phyloP scores from a whole-genome alignment of 2,797 vertebrate species.

The Pangasius macronema region DNA sequence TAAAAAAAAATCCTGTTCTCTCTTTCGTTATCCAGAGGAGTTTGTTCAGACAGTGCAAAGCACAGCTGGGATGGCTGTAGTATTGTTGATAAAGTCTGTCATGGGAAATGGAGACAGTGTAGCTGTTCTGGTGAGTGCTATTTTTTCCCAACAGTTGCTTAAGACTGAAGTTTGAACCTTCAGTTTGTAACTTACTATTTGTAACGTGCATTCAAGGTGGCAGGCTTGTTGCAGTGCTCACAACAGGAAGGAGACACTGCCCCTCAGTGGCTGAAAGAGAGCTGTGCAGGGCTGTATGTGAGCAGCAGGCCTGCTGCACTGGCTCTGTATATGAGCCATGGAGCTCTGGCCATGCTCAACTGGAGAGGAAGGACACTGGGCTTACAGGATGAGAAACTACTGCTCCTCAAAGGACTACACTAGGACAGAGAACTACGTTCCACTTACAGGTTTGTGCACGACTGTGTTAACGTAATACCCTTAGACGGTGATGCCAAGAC shows the following conservation, averaged over 20 bases:
- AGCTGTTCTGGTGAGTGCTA: conserved; percentile 81
- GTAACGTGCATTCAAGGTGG: conserved; percentile 71
- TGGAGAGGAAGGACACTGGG: conserved; percentile 80
- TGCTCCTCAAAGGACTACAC: too few relatives aligned
- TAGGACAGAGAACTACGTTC: too few relatives aligned
- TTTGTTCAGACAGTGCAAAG: conserved; percentile 88
- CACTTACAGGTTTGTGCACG: too few relatives aligned
- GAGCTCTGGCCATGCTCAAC: conserved; percentile 89
- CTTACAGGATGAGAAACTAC: conserved; percentile 76
- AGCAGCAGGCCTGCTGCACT: conserved; percentile 65
- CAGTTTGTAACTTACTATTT: neutral
- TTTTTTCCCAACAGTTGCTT: neutral
- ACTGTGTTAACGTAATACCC: too few relatives aligned
- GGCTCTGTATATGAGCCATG: conserved; percentile 89
- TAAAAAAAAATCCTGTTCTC: neutral
- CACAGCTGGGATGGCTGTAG: conserved; percentile 87
- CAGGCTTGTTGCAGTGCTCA: conserved; percentile 74
- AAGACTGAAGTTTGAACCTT: neutral
- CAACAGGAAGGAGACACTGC: conserved; percentile 45
- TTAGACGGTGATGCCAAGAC: neutral
- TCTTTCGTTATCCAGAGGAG: conserved; percentile 70
- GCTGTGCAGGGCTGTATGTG: conserved; percentile 72
- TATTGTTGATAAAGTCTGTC: conserved; percentile 82
- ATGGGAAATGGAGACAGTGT: conserved; percentile 77
- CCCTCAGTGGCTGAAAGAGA: conserved; percentile 80